Evolutionary conservation across 2,888 invertebrate species (phyloP), one percentile per base, ranked within the genome.

Genomic region (Mesorhabditis belari): DNA sequence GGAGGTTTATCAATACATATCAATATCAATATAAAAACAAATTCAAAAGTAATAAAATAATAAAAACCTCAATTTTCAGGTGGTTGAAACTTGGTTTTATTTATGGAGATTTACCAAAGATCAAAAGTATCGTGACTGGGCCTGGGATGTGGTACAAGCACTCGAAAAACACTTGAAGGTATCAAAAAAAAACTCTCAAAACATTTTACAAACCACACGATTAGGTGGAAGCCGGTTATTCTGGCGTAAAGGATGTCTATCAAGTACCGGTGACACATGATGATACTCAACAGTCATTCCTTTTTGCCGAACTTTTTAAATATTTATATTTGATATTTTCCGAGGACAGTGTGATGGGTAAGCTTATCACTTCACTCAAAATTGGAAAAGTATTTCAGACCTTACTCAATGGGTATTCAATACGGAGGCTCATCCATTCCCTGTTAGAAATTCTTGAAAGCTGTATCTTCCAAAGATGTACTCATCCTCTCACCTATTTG

Each of bases 391-490:
- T n/a, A n/a, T n/a, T n/a, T n/a, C n/a, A n/a, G n/a, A n/a, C n/a
- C 85, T 99, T 58, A 90, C 95, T 83, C 89, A 93, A 80, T 99
- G 96, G 96, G 94, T 98, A 58, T 91, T 94, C 85, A 98, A 99
- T 84, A 96, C 96, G 0, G 77, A 98, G 83, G 98, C 95, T 1
- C 98, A 98, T 84, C 92, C 95, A 3, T 85, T 98, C 74, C 96
- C 96, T 23, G 87, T 96, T 29, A 58, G 74, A 23, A 25, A 55
- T 25, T 67, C n/a, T n/a, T n/a, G n/a, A n/a, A n/a, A n/a, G n/a
- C n/a, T n/a, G n/a, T n/a, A n/a, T n/a, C n/a, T n/a, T n/a, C n/a
- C n/a, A n/a, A n/a, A n/a, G n/a, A n/a, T n/a, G n/a, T n/a, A n/a
- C n/a, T n/a, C n/a, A n/a, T n/a, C n/a, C n/a, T n/a, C n/a, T n/a